Conservation (phyloP, 2,113 vertebrate species). For the Chaenogobius annularis region DNA sequence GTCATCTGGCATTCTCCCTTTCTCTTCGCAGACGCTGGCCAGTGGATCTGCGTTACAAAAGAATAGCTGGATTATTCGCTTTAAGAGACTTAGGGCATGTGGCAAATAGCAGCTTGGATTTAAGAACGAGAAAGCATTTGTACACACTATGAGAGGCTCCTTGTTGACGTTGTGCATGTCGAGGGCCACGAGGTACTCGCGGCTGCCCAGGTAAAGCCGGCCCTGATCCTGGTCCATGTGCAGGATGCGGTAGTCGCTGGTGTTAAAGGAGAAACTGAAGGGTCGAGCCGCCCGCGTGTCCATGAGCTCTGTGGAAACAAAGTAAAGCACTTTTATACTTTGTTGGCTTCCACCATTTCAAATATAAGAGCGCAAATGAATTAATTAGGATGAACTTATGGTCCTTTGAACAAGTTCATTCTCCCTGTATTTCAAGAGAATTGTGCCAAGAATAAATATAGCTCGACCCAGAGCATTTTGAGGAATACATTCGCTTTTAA, state of each 20-base stretch:
- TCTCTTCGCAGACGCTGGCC: constrained; percentile 81
- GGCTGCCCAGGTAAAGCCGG: constrained; percentile 82
- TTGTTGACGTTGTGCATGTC: constrained; percentile 87
- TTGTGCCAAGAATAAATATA: constrained; percentile 72
- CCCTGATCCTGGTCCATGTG: constrained; percentile 85
- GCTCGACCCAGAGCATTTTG: constrained; percentile 60
- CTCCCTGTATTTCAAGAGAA: constrained; percentile 38
- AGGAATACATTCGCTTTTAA: constrained; percentile 74
- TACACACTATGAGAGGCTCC: constrained; percentile 83
- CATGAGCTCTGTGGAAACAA: constrained; percentile 74
- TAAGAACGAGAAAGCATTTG: constrained; percentile 10
- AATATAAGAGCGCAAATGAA: constrained; percentile 6
- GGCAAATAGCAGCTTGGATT: constrained; percentile 30
- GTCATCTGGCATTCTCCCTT: constrained; percentile 84
- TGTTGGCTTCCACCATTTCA: neutral
- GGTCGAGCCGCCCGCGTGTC: constrained; percentile 79
- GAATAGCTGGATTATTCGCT: constrained; percentile 19
- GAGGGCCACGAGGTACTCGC: constrained; percentile 84
- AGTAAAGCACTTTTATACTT: constrained; percentile 4
- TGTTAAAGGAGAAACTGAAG: constrained; percentile 84
- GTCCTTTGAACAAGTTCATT: constrained; percentile 33
- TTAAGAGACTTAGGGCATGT: constrained; percentile 26
- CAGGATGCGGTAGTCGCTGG: constrained; percentile 84
- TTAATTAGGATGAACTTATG: constrained; percentile 47
- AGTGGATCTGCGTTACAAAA: constrained; percentile 77